Evolutionary conservation across 2,888 invertebrate species (phyloP), one percentile per base, ranked within the genome.

Genomic region (Aphodius sticticus): DNA sequence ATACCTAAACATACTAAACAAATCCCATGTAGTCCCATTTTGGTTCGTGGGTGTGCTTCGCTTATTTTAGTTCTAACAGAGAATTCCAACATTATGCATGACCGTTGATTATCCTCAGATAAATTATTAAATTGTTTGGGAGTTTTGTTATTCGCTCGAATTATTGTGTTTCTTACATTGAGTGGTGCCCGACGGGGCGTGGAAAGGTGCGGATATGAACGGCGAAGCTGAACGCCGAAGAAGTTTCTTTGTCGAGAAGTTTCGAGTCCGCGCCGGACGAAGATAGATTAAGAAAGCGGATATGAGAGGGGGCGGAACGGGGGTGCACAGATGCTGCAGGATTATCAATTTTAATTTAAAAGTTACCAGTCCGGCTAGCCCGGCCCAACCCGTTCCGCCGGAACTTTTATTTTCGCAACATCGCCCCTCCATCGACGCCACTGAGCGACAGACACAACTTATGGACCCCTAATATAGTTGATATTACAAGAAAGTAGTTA

Each of bases 131-230:
- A 53, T 53, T 53, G 53, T 53, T 53, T 53, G 1, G 53, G 12
- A 53, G 53, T 53, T 53, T 53, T 53, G 53, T 53, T 53, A 5
- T 12, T 53, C 53, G 53, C 12, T 53, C 53, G 9, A 12, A 53
- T 9, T 53, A 9, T 7, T 53, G 6, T 53, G 7, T 53, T 12
- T 53, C 12, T 7, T 12, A 53, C 53, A 53, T 53, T 53, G 53
- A 12, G 53, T 12, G 7, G 53, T 53, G 53, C 7, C 53, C 53
- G 53, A 12, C 53, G 53, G 12, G 3, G 53, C 53, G 12, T 53
- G 53, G 53, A 53, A 53, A 53, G 53, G 53, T 53, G 53, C 53
- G 53, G 53, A 53, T 53, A 53, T 53, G 53, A 53, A 53, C 53
- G 53, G 9, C 53, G 53, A 53, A 53, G 7, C 53, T 53, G 53